Evolutionary conservation across 2,888 invertebrate genomes (phyloP).

Genomic region (Macrosiphum euphorbiae): DNA sequence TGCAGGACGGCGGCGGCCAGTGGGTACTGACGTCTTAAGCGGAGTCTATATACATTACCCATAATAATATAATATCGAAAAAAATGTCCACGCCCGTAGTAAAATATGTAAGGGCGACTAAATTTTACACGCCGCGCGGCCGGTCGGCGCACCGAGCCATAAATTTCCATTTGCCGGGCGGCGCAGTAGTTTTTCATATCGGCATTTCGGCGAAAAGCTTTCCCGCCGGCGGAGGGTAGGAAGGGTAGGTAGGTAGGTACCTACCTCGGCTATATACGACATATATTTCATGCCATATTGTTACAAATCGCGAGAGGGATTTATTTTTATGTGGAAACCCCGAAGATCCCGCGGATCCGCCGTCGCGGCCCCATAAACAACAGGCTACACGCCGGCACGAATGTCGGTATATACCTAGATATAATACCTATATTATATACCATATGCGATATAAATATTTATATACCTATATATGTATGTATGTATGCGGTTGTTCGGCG

Average conservation of each 20-base stretch:
- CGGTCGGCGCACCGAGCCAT: neutral
- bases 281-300: slow-evolving; percentile 42
- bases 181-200: slow-evolving; percentile 56
- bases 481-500: neutral
- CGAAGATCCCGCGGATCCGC: slow-evolving; percentile 42
- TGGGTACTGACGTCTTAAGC: neutral
- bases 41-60: neutral
- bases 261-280: too few species aligned
- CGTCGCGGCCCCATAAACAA: slow-evolving; percentile 47
- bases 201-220: slow-evolving; percentile 55
- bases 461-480: neutral
- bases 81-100: neutral
- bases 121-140: neutral
- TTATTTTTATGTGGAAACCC: slow-evolving; percentile 57
- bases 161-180: slow-evolving; percentile 36
- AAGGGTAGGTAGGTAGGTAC: too few species aligned
- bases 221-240: slow-evolving; percentile 15
- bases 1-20: too few species aligned
- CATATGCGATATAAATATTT: neutral
- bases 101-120: neutral
- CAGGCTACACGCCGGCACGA: neutral
- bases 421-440: neutral
- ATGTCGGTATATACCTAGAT: too few species aligned
- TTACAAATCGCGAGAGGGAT: slow-evolving; percentile 54
- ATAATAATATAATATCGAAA: neutral